Percentiles rank a stretch among this genome's conserved stretches.
phyloP scores from a whole-genome alignment of 1,140 invertebrate species.

The Apis laboriosa region DNA sequence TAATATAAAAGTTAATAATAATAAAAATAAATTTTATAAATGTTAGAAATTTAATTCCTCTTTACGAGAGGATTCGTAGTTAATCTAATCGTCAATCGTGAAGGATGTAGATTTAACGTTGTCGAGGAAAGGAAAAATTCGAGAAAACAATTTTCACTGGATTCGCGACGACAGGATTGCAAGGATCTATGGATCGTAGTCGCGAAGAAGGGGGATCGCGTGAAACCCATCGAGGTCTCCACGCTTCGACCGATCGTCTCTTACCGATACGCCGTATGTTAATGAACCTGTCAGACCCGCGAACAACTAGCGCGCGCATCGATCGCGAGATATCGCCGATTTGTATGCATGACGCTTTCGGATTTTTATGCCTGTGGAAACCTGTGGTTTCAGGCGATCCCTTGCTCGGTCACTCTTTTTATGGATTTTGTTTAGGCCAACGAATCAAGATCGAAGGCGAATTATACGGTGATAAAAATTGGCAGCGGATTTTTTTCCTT shows the following conservation, averaged over 20 bases:
- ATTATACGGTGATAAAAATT: background rate
- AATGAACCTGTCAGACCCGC: slow-evolving; percentile 29
- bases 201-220: slow-evolving; percentile 43
- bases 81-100: too few species aligned
- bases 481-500: background rate
- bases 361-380: background rate
- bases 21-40: too few species aligned
- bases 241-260: slow-evolving; percentile 16
- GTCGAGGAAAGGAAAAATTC: too few species aligned
- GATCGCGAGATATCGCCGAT: slow-evolving; percentile 4
- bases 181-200: slow-evolving; percentile 46
- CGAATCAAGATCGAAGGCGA: background rate
- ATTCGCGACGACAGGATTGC: slow-evolving; percentile 34
- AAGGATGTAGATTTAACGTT: too few species aligned
- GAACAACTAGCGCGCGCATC: background rate
- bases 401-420: background rate
- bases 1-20: too few species aligned
- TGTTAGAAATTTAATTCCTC: too few species aligned
- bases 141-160: slow-evolving; percentile 47
- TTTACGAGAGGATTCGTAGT: too few species aligned
- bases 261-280: slow-evolving; percentile 24
- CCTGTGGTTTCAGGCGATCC: background rate
- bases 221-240: slow-evolving; percentile 20
- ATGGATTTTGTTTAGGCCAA: background rate
- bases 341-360: slow-evolving; percentile 1